Percentiles rank a stretch among this genome's conserved stretches.
Conservation (phyloP, 2,888 invertebrate species). For the Poecilobothrus nobilitatus region DNA sequence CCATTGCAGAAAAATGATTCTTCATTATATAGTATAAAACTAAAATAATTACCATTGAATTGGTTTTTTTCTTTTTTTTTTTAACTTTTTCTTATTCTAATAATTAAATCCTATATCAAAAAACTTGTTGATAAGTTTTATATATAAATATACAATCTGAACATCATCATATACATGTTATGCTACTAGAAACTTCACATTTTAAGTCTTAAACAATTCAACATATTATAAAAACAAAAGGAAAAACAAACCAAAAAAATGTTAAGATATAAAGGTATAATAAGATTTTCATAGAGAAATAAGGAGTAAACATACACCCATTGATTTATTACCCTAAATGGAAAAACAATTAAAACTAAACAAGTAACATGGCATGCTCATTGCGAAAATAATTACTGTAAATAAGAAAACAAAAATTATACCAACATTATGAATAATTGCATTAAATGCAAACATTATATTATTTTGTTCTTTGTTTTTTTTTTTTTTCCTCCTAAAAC, state of each 20-base stretch:
- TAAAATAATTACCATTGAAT: neutral
- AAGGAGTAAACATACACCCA: neutral
- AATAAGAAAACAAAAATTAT: neutral
- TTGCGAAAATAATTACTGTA: neutral
- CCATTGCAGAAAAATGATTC: no score
- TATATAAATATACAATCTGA: neutral
- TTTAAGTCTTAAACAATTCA: no score
- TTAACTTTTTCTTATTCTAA: neutral
- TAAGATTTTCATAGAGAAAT: neutral
- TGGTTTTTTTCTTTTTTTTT: neutral
- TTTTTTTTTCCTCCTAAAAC: no score
- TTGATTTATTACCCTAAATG: constrained; percentile 1
- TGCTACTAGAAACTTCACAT: no score
- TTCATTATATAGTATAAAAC: no score
- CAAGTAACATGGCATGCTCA: constrained; percentile 4
- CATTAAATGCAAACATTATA: neutral
- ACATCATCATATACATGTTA: no score
- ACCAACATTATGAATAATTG: neutral
- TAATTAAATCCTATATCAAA: neutral
- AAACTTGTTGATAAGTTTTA: neutral
- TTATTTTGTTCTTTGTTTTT: no score
- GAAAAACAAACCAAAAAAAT: neutral
- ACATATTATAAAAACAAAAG: no score
- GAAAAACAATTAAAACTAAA: constrained; percentile 1
- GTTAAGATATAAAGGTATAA: neutral